Conservation (phyloP, 2,797 vertebrate species). For the Myiotriccus ornatus region DNA sequence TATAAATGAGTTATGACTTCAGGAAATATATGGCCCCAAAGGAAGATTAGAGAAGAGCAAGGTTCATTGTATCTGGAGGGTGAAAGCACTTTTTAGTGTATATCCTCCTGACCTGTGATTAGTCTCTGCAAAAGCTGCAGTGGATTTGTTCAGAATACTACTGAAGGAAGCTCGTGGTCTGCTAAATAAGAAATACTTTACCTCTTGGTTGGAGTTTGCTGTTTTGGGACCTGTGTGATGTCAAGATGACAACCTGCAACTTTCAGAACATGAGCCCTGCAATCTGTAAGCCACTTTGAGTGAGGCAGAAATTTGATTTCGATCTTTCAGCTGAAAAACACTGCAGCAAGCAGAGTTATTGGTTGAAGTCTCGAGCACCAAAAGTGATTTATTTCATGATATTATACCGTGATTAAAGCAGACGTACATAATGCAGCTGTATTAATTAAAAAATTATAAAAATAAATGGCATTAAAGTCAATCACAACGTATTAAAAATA, state of each 20-base stretch:
- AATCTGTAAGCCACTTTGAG: neutral
- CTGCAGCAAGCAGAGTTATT: slow-evolving; percentile 29
- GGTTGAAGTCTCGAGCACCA: slow-evolving; percentile 40
- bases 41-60: neutral
- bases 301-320: slow-evolving; percentile 1
- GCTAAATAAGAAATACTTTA: neutral
- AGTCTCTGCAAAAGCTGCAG: neutral
- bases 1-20: neutral
- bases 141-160: neutral
- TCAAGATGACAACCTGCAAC: neutral
- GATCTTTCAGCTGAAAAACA: slow-evolving; percentile 41
- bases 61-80: neutral
- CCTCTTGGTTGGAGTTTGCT: neutral
- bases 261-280: neutral
- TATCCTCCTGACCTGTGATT: neutral
- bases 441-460: slow-evolving; percentile 64
- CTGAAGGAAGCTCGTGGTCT: neutral
- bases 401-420: slow-evolving; percentile 54
- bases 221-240: neutral
- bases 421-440: slow-evolving; percentile 50
- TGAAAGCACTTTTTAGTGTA: neutral
- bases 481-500: neutral
- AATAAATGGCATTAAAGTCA: slow-evolving; percentile 38
- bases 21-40: neutral
- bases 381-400: neutral